A percentile compares a stretch with the other conserved stretches of the same genome.
These are phyloP conservation scores for Dromaius novaehollandiae DNA, from an alignment of 2,113 vertebrate species.

Conservation along the genomic window DNA sequence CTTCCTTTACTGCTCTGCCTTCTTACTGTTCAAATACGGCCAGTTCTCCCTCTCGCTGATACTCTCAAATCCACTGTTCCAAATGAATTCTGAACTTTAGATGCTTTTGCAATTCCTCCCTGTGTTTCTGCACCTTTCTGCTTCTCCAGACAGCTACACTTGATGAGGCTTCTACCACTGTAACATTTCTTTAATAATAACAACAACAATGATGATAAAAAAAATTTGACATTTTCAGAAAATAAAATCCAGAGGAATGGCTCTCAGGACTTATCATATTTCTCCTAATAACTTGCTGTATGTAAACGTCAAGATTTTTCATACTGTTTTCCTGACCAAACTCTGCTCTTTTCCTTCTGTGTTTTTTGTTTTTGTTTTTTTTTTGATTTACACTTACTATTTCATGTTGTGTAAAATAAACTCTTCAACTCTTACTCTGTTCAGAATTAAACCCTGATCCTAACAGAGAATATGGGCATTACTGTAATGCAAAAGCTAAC, in stretches of 20 bases:
- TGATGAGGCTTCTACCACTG: neutral
- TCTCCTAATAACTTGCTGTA: neutral
- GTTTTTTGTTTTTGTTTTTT: neutral
- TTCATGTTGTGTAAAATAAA: too few species aligned
- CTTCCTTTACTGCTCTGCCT: neutral
- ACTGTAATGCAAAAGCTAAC: accelerated
- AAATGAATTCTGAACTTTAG: neutral
- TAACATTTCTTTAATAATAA: neutral
- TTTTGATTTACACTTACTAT: neutral
- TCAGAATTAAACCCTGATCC: neutral
- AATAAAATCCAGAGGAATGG: neutral
- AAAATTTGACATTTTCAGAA: neutral
- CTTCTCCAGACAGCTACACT: neutral
- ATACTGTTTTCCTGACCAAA: neutral
- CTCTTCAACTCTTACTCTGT: neutral
- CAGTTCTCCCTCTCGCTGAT: neutral
- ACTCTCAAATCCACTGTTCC: neutral
- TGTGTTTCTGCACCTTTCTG: neutral
- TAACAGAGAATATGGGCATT: accelerated
- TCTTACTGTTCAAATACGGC: neutral
- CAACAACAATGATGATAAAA: neutral
- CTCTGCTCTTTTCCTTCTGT: neutral
- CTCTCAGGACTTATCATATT: neutral
- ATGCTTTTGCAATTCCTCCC: neutral
- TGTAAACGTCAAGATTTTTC: neutral